Conservation (phyloP, 2,113 vertebrate genomes). For the Ailurus styani region DNA sequence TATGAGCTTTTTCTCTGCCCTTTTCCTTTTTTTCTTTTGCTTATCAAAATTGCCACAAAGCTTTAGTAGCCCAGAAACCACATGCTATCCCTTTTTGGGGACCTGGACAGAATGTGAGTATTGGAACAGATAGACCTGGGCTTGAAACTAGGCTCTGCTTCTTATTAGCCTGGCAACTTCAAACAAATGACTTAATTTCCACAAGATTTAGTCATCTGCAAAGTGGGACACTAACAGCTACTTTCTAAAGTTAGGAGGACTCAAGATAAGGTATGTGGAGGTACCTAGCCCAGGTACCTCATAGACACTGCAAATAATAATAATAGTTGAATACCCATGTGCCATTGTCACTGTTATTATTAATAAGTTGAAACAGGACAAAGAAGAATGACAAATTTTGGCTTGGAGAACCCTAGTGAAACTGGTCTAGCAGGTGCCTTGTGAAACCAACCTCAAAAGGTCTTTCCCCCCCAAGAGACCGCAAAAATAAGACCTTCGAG, state of each 20-base stretch:
- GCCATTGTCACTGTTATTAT: neutral
- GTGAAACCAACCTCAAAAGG: conserved; percentile 18
- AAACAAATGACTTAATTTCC: neutral
- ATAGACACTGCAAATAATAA: neutral
- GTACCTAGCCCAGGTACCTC: neutral
- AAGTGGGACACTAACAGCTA: neutral
- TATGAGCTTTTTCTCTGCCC: neutral
- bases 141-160: neutral
- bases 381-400: neutral
- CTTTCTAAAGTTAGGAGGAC: neutral
- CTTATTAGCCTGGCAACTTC: neutral
- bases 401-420: neutral
- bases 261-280: neutral
- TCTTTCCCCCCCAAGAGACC: neutral
- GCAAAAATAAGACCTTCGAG: neutral
- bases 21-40: neutral
- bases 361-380: neutral
- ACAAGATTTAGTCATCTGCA: neutral
- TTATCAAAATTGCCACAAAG: neutral
- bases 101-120: neutral
- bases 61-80: neutral
- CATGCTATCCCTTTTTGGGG: neutral
- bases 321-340: neutral
- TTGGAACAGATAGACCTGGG: neutral
- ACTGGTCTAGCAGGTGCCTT: conserved; percentile 36